Evolutionary conservation across 2,113 vertebrate genomes (phyloP).

Genomic region (Pteropus alecto): DNA sequence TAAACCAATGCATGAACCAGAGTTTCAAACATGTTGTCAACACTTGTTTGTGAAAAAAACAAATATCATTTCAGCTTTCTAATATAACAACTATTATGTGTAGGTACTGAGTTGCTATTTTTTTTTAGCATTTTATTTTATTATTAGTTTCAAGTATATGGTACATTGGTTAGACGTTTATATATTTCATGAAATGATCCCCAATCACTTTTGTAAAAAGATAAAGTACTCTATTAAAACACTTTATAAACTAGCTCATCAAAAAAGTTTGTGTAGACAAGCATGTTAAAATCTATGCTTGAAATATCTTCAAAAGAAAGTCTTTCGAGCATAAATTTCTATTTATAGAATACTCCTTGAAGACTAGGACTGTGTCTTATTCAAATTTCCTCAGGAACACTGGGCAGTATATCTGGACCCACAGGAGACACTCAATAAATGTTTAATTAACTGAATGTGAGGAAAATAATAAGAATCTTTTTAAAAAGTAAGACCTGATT

Average conservation of each 20-base stretch:
- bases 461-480: neutral
- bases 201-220: neutral
- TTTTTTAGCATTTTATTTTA: neutral
- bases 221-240: neutral
- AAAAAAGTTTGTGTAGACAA: neutral
- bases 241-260: neutral
- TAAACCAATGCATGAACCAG: neutral
- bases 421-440: neutral
- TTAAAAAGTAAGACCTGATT: constrained; percentile 3
- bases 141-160: no score
- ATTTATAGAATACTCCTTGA: neutral
- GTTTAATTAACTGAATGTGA: neutral
- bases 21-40: neutral
- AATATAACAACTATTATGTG: neutral
- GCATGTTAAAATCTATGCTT: neutral
- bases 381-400: neutral
- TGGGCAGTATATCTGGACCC: neutral
- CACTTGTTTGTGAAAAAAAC: neutral
- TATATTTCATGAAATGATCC: no score
- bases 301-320: neutral
- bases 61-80: neutral
- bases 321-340: neutral
- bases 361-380: neutral
- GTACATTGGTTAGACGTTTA: no score
- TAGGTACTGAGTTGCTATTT: neutral